phyloP scores from a whole-genome alignment of 2,113 vertebrate species.

The Chaetura pelagica region DNA sequence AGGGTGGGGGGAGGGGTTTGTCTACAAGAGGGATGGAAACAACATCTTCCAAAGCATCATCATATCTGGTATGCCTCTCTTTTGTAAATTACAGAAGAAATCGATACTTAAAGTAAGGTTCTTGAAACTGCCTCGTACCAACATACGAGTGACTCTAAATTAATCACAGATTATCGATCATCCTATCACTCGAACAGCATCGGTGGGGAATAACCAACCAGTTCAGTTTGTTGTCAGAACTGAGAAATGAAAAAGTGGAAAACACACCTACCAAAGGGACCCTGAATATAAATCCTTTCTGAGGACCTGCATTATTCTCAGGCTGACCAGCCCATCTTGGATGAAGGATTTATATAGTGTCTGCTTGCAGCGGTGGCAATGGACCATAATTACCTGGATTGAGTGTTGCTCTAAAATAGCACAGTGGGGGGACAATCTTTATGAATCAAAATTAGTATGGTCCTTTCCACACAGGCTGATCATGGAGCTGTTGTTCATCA shows the following conservation, averaged over 20 bases:
- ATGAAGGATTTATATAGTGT: constrained; percentile 71
- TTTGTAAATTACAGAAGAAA: constrained; percentile 64
- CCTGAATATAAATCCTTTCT: constrained; percentile 71
- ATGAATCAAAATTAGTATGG: constrained; percentile 70
- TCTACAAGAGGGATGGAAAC: not conserved
- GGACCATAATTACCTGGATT: constrained; percentile 65
- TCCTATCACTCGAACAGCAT: constrained; percentile 54
- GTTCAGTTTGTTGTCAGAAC: constrained; percentile 62
- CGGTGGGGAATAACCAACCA: constrained; percentile 73
- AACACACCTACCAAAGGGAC: constrained; percentile 55
- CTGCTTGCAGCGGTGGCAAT: constrained; percentile 48
- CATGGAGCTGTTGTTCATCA: constrained; percentile 9
- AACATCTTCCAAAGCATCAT: constrained; percentile 33
- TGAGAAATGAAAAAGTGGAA: constrained; percentile 71
- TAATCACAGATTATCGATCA: constrained; percentile 77
- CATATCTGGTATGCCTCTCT: not conserved
- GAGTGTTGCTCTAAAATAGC: constrained; percentile 61
- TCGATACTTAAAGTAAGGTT: constrained; percentile 66
- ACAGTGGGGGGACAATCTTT: constrained; percentile 43
- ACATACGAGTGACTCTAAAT: constrained; percentile 69
- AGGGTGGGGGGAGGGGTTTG: not conserved
- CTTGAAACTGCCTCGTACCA: constrained; percentile 63
- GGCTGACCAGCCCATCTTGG: constrained; percentile 57
- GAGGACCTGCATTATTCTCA: constrained; percentile 66
- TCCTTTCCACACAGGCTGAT: not conserved